These are phyloP conservation scores for Nomada fucata DNA, from an alignment of 2,888 invertebrate genomes.

Conservation along the genomic window DNA sequence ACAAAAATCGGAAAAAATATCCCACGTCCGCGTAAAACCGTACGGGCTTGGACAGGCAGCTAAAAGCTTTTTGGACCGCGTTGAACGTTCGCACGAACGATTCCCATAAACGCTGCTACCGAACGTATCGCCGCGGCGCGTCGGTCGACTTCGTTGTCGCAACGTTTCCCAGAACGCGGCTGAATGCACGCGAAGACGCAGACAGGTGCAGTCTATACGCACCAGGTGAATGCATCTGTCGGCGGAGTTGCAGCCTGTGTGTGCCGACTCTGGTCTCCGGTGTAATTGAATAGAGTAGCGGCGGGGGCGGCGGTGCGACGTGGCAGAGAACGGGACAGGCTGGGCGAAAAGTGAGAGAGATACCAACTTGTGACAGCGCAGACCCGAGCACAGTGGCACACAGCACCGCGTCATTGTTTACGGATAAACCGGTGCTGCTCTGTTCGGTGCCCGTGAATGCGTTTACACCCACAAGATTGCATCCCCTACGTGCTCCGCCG, in stretches of 20 bases:
- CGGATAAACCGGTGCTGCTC: slow-evolving; percentile 74
- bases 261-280: slow-evolving; percentile 67
- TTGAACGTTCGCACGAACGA: background rate
- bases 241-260: slow-evolving; percentile 56
- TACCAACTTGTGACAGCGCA: slow-evolving; percentile 69
- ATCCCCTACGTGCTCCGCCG: slow-evolving; percentile 3
- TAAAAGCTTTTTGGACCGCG: background rate
- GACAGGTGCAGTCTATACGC: slow-evolving; percentile 32
- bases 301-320: slow-evolving; percentile 21
- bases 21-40: too few species aligned
- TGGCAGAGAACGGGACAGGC: background rate
- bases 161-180: slow-evolving; percentile 31
- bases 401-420: slow-evolving; percentile 73
- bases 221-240: slow-evolving; percentile 44
- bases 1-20: too few species aligned
- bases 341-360: slow-evolving; percentile 59
- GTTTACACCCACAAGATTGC: slow-evolving; percentile 50
- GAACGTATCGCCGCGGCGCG: slow-evolving; percentile 9
- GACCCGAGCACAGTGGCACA: slow-evolving; percentile 64
- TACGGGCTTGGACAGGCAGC: background rate
- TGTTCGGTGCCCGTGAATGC: slow-evolving; percentile 63
- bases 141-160: slow-evolving; percentile 37
- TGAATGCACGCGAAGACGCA: slow-evolving; percentile 49
- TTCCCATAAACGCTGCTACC: background rate
- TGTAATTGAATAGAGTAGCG: slow-evolving; percentile 79